Percentiles rank a stretch among this genome's conserved stretches.
Evolutionary conservation across 2,797 vertebrate species (phyloP).

Genomic region (Pelobates cultripes): DNA sequence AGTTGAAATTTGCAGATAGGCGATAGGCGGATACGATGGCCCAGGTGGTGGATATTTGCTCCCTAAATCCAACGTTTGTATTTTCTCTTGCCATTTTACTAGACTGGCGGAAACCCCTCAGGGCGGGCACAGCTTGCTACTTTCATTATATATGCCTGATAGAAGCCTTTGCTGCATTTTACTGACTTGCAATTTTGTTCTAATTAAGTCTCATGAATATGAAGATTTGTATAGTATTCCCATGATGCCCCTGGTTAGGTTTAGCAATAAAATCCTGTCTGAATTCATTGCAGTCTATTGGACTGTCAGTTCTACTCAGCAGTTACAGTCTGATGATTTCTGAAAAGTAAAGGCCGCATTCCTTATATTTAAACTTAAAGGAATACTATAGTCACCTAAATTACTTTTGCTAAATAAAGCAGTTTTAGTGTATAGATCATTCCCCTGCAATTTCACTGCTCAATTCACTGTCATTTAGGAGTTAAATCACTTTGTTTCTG

Average conservation of each 20-base stretch:
- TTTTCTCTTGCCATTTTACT: slow-evolving; percentile 49
- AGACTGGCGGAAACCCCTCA: not conserved
- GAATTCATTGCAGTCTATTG: slow-evolving; percentile 58
- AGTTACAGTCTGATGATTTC: slow-evolving; percentile 26
- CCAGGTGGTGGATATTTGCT: not conserved
- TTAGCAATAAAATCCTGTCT: slow-evolving; percentile 61
- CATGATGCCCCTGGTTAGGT: slow-evolving; percentile 58
- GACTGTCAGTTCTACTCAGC: slow-evolving; percentile 57
- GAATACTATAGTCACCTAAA: too few species aligned
- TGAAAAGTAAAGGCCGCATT: slow-evolving; percentile 16
- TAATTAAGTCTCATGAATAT: slow-evolving; percentile 78
- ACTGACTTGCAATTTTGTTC: slow-evolving; percentile 75
- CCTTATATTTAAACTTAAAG: slow-evolving; percentile 4
- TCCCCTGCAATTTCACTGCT: too few species aligned
- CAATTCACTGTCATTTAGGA: too few species aligned
- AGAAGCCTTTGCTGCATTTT: slow-evolving; percentile 66
- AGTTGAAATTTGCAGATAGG: not conserved
- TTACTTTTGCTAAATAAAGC: too few species aligned
- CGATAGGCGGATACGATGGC: not conserved
- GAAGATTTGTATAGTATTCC: slow-evolving; percentile 69
- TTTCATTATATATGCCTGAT: slow-evolving; percentile 69
- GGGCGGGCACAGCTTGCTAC: slow-evolving; percentile 63
- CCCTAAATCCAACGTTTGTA: slow-evolving; percentile 1
- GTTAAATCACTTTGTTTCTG: too few species aligned
- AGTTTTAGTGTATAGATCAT: too few species aligned